A percentile compares a stretch with the other conserved stretches of the same genome.
Evolutionary conservation across 2,113 vertebrate genomes (phyloP).

Genomic region (Crotalus tigris): DNA sequence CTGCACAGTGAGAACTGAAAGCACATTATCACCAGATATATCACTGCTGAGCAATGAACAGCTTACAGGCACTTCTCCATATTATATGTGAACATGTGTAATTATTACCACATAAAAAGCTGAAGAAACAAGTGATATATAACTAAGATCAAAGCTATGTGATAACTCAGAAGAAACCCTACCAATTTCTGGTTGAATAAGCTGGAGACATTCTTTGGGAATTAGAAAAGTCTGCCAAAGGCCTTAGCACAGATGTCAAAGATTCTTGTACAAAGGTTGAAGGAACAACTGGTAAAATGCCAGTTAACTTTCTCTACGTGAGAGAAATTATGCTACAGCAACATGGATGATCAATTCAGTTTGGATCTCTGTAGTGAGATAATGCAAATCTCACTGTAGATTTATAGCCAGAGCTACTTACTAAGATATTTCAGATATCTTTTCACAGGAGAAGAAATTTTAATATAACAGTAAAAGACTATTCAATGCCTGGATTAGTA

Average conservation of each 20-base stretch:
- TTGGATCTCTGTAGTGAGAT: neutral
- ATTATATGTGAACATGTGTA: conserved; percentile 54
- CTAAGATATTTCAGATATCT: neutral
- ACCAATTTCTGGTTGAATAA: conserved; percentile 27
- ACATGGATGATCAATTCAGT: neutral
- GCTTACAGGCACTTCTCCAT: conserved; percentile 56
- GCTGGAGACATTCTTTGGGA: neutral
- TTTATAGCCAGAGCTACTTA: neutral
- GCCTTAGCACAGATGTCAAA: neutral
- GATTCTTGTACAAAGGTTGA: neutral
- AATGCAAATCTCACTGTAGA: neutral
- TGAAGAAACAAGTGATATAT: conserved; percentile 45
- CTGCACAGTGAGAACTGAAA: conserved; percentile 63
- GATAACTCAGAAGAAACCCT: conserved; percentile 19
- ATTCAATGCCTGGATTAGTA: neutral
- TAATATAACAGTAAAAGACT: neutral
- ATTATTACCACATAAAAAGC: conserved; percentile 65
- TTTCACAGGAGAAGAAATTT: neutral
- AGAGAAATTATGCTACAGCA: neutral
- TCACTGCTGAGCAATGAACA: conserved; percentile 66
- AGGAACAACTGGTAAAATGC: neutral
- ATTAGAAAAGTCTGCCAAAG: neutral
- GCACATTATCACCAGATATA: conserved; percentile 68
- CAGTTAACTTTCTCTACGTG: neutral
- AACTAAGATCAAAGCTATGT: conserved; percentile 41